These are phyloP conservation scores for Vidua chalybeata DNA, from an alignment of 2,113 vertebrate species.

Conservation along the genomic window DNA sequence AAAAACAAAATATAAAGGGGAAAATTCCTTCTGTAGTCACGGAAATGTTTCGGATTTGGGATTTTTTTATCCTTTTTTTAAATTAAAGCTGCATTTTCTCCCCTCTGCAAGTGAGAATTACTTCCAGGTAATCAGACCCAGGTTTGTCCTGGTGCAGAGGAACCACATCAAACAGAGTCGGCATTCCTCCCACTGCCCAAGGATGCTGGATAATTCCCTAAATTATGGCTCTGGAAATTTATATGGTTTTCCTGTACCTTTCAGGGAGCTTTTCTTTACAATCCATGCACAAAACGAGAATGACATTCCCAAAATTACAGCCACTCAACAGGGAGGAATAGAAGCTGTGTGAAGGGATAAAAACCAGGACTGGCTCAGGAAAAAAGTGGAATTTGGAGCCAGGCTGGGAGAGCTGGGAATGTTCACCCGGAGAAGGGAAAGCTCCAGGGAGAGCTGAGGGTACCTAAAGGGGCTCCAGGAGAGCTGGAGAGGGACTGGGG, in stretches of 20 bases:
- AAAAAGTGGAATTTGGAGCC: background rate
- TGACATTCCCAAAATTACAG: background rate
- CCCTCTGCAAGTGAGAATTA: background rate
- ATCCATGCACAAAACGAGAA: background rate
- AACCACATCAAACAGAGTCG: background rate
- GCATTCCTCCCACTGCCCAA: background rate
- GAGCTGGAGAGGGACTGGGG: background rate
- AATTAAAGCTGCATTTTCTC: background rate
- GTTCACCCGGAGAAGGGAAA: background rate
- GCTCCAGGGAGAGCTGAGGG: background rate
- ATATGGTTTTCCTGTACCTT: background rate
- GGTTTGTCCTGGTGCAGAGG: background rate
- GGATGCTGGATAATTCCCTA: background rate
- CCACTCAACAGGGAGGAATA: background rate
- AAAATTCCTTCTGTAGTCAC: background rate
- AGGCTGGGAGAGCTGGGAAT: background rate
- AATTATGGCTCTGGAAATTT: background rate
- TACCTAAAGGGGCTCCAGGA: background rate
- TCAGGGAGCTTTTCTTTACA: background rate
- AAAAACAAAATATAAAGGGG: background rate
- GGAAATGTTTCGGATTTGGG: fast-evolving
- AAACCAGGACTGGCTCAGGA: background rate
- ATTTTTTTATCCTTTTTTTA: background rate
- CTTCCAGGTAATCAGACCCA: background rate
- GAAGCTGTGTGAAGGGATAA: background rate